Evolutionary conservation across 2,888 invertebrate species (phyloP), one percentile per base, ranked within the genome.

Genomic region (Rhingia campestris): DNA sequence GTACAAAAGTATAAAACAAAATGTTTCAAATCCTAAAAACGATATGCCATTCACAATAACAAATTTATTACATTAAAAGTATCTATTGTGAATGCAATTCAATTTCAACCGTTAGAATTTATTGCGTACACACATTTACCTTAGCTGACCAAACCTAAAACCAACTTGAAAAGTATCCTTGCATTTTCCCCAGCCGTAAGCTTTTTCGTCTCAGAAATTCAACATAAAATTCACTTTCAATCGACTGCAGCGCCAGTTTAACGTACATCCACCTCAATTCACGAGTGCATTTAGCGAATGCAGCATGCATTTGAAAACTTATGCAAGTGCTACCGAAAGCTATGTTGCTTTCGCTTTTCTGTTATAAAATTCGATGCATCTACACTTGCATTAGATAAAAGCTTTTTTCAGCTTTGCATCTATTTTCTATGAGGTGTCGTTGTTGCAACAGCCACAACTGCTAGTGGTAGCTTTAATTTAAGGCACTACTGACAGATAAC

Each of bases 371-470:
- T 5, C 7, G 9, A 43, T 53, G 32, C 64, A 33, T 43, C 59
- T 59, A 69, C 70, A 69, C 69, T 56, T 75, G 67, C 79, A 79
- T 70, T 74, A 73, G 64, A 81, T 58, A 70, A 84, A 73, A 84
- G 80, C 80, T 80, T 59, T n/a, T 6, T 9, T 6, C 9, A 12
- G 12, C 5, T 45, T n/a, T 54, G 9, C 14, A 37, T 61, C 84
- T 82, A 82, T 67, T 79, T 80, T 70, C 84, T 79, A 74, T 79
- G 14, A 80, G 79, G 84, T 79, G 84, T 84, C 79, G 79, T 80
- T 69, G 56, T 37, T 58, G 43, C 49, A 4, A 54, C 22, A 53
- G n/a, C 41, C 12, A 54, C 7, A 43, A 56, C 14, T 22, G 22
- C 22, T 22, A 22, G 22, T 22, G 22, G 22, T 22, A 22, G 22